Base-by-base conservation (phyloP, 1,140 invertebrate genomes). In the Dreissena polymorpha region DNA sequence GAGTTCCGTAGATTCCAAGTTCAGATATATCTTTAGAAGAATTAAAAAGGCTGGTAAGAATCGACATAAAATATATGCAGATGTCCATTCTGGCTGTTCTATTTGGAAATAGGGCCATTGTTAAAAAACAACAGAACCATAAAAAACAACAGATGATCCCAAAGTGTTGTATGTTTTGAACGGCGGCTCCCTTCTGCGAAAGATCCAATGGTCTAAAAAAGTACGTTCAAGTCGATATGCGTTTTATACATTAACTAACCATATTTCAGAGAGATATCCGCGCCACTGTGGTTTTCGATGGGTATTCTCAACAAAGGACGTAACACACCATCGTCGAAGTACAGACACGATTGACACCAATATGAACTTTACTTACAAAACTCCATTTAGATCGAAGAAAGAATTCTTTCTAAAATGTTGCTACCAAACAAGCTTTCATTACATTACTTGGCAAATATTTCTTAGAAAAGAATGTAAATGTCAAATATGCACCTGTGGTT, bases 371-470 rank as follows among this genome's bases (percentile, higher is more conserved):
- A 77, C 55, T 3, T 1, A n/a, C 60, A 21, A 67, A 13, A 84
- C 73, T 13, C 63, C 55, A 51, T 84, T 72, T 23, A 25, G 25
- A 55, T 53, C 51, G 16, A 86, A 74, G 27, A 86, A 86, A 57
- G 82, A 73, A n/a, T 39, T 65, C 14, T 87, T 86, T 60, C 60
- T 86, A 7, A 23, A 64, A 23, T 63, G n/a, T 63, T 16, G 71
- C 76, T 57, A 86, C 86, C 51, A 87, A 87, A 49, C 76, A 86
- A 53, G 57, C 64, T 16, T 84, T 86, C 39, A 82, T 86, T 10
- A 60, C n/a, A 2, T n/a, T 87, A 16, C 71, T 86, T 27, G 75
- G 69, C 16, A 57, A 69, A 13, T 29, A 72, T 13, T 72, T 88
- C 0, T 27, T 51, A 57, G 55, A n/a, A 51, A 51, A 71, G 13